Percentiles rank a stretch among this genome's conserved stretches.
Evolutionary conservation across 2,113 vertebrate species (phyloP).

Genomic region (Nycticebus coucang): DNA sequence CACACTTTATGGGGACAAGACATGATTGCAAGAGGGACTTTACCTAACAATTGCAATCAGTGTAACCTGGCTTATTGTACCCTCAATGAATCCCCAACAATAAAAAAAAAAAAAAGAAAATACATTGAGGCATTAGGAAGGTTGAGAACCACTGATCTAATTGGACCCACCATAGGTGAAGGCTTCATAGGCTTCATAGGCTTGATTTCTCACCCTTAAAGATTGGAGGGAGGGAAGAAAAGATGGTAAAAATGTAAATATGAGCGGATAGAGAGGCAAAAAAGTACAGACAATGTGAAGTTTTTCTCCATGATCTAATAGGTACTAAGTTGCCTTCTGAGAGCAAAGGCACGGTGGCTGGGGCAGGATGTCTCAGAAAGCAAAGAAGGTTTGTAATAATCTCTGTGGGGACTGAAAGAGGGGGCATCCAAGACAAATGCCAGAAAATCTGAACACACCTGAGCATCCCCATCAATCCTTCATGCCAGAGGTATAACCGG

Average conservation of each 20-base stretch:
- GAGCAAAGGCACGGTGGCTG: neutral
- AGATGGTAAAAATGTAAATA: neutral
- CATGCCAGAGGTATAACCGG: neutral
- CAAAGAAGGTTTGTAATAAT: neutral
- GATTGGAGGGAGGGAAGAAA: neutral
- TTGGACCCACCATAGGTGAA: neutral
- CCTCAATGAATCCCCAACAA: too few relatives aligned
- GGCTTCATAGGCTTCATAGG: neutral
- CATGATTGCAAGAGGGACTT: too few relatives aligned
- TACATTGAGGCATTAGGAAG: too few relatives aligned
- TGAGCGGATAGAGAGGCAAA: neutral
- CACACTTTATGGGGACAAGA: too few relatives aligned
- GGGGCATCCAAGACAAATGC: neutral
- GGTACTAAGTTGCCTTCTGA: neutral
- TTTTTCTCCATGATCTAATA: neutral
- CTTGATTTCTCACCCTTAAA: neutral
- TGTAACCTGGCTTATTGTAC: too few relatives aligned
- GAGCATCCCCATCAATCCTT: neutral
- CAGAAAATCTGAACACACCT: neutral
- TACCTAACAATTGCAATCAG: too few relatives aligned
- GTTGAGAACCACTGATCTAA: neutral
- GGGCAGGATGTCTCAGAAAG: neutral
- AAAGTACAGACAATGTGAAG: neutral
- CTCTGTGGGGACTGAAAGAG: neutral
- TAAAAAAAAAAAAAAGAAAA: too few relatives aligned